Conservation (phyloP, 2,888 invertebrate species). For the Biston betularia region DNA sequence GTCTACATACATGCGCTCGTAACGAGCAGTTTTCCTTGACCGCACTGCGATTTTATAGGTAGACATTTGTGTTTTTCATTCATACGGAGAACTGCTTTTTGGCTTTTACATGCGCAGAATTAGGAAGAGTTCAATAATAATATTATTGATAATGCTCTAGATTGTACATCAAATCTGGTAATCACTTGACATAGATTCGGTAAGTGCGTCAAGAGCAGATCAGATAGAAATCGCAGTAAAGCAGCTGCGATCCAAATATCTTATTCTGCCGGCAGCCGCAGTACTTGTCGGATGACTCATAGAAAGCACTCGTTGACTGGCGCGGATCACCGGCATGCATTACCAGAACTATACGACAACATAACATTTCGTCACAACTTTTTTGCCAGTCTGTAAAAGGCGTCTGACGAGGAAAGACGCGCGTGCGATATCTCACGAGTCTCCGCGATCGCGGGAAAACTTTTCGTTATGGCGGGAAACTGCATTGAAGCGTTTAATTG, state of each 20-base stretch:
- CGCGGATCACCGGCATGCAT: constrained; percentile 47
- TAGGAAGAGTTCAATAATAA: background rate
- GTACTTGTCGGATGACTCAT: constrained; percentile 42
- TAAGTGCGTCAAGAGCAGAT: constrained; percentile 11
- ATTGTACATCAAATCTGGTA: constrained; percentile 7
- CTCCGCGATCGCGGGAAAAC: constrained; percentile 68
- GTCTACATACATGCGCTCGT: constrained; percentile 52
- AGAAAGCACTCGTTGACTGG: constrained; percentile 41
- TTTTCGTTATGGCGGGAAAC: constrained; percentile 77
- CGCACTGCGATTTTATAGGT: constrained; percentile 60
- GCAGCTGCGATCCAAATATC: constrained; percentile 30
- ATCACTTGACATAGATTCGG: constrained; percentile 21
- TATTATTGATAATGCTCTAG: background rate
- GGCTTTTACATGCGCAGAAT: constrained; percentile 13
- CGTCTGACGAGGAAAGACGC: constrained; percentile 59
- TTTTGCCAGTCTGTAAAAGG: constrained; percentile 52
- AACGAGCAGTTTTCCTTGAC: constrained; percentile 78
- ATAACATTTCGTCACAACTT: constrained; percentile 42
- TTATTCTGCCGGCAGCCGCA: constrained; percentile 39
- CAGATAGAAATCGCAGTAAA: constrained; percentile 7
- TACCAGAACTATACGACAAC: constrained; percentile 51
- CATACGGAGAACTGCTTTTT: constrained; percentile 50
- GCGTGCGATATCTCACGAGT: constrained; percentile 42
- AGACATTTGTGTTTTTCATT: constrained; percentile 67
- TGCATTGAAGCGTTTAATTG: constrained; percentile 39